phyloP scores from a whole-genome alignment of 2,888 invertebrate species.

The Drosophila bunnanda region DNA sequence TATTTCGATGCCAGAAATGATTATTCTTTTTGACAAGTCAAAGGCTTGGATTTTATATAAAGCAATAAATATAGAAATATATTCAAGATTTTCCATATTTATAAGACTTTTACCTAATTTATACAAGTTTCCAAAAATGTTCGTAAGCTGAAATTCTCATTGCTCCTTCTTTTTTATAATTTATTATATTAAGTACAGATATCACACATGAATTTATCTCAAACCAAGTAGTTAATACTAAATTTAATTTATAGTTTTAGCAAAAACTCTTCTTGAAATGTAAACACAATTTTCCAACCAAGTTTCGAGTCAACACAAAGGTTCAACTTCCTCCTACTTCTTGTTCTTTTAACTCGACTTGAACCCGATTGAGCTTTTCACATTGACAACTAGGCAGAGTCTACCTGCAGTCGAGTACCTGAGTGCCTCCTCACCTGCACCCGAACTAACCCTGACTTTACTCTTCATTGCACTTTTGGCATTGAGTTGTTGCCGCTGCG shows the following conservation, averaged over 20 bases:
- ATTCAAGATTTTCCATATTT: background rate
- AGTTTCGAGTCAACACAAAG: background rate
- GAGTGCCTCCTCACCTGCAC: conserved; percentile 21
- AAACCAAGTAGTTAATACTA: too few species aligned
- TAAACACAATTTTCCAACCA: conserved; percentile 1
- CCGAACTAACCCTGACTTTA: conserved; percentile 69
- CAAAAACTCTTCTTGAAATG: background rate
- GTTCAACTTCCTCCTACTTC: conserved; percentile 17
- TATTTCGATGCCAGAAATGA: background rate
- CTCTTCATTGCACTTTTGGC: conserved; percentile 78
- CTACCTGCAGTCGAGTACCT: conserved; percentile 22
- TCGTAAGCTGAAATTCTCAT: background rate
- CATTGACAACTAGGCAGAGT: conserved; percentile 36
- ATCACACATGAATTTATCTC: too few species aligned
- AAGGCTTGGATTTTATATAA: background rate
- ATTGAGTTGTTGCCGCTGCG: conserved; percentile 67
- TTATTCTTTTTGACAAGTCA: background rate
- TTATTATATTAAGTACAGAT: too few species aligned
- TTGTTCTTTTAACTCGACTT: conserved; percentile 19
- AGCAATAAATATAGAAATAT: background rate
- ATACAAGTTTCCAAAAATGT: background rate
- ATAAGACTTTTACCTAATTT: background rate
- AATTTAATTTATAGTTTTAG: background rate
- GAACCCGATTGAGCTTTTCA: conserved; percentile 22
- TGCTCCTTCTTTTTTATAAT: too few species aligned